A percentile compares a stretch with the other conserved stretches of the same genome.
Evolutionary conservation across 2,888 invertebrate genomes (phyloP).

Genomic region (Lottia scabra): DNA sequence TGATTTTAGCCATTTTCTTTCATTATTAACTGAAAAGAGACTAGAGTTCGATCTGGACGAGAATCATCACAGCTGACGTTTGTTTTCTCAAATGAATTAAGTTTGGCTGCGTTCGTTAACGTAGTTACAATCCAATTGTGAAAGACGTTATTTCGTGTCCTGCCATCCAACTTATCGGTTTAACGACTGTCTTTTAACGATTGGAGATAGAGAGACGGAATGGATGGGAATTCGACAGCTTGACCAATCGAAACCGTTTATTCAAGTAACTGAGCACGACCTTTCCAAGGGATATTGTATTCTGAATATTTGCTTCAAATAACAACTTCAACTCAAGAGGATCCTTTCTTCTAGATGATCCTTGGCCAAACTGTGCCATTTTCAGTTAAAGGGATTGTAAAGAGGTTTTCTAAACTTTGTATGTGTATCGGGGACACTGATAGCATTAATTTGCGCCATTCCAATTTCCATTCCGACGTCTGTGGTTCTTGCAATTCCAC

Average conservation of each 20-base stretch:
- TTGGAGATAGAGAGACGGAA: not conserved
- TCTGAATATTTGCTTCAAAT: too few species aligned
- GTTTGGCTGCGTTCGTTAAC: conserved; percentile 3
- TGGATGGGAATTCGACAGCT: not conserved
- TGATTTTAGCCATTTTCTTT: too few species aligned
- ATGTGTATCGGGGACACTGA: too few species aligned
- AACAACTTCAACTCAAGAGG: too few species aligned
- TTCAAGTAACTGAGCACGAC: not conserved
- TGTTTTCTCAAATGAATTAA: not conserved
- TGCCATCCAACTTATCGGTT: not conserved
- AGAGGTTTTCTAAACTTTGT: too few species aligned
- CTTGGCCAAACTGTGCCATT: too few species aligned
- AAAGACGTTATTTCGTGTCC: not conserved
- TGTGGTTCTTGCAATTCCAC: too few species aligned
- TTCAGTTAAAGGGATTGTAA: too few species aligned
- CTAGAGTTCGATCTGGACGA: not conserved
- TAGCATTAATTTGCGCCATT: too few species aligned
- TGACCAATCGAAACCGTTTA: not conserved
- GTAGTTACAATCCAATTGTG: conserved; percentile 1
- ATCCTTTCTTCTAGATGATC: too few species aligned
- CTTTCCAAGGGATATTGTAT: too few species aligned
- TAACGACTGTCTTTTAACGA: not conserved
- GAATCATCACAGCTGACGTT: not conserved
- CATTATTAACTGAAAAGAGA: not conserved
- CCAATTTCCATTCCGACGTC: too few species aligned